Evolutionary conservation across 1,140 invertebrate genomes (phyloP), one percentile per base, ranked within the genome.

Genomic region (Hycleus phaleratus): DNA sequence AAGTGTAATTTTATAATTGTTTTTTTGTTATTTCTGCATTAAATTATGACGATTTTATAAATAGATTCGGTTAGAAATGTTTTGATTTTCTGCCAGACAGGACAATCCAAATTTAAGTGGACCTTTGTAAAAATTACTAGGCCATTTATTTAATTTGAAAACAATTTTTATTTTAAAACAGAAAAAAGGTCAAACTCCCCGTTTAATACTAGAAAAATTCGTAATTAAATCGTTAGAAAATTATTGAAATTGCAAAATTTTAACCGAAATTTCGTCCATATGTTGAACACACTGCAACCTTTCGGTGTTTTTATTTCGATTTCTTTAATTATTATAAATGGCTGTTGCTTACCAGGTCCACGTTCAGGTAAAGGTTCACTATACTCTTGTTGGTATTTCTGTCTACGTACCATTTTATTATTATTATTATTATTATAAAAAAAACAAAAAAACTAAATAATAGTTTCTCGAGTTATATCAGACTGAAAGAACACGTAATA

Each of bases 381-480:
- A 9, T 56, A 55, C 32, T 68, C 56, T 52, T 18, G 18, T 18
- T 67, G 76, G 38, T 60, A 60, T 54, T 69, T 72, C 26, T 63
- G 59, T 57, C 67, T 76, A 32, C 74, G 71, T 54, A 71, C 71
- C 76, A 78, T 78, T 56, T 73, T 49, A 54, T 50, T 46, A 46
- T 48, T 12, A 59, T 24, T 25, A 53, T 18, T 26, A 38, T 38
- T 10, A 52, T 2, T 1, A 46, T 2, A 46, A 46, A 12, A 46
- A 8, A 9, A 24, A 24, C 0, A 24, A 46, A 46, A 46, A 46
- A 12, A 32, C 26, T 8, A 42, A 42, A 42, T 7, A 42, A 3
- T 7, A 39, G 10, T 10, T 39, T 7, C 10, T 7, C 38, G 10
- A 39, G 38, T 7, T 39, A 39, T 10, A 42, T 11, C 11, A 42